A percentile compares a stretch with the other conserved stretches of the same genome.
phyloP scores from a whole-genome alignment of 2,888 invertebrate species.

The Herminia tarsipennalis region DNA sequence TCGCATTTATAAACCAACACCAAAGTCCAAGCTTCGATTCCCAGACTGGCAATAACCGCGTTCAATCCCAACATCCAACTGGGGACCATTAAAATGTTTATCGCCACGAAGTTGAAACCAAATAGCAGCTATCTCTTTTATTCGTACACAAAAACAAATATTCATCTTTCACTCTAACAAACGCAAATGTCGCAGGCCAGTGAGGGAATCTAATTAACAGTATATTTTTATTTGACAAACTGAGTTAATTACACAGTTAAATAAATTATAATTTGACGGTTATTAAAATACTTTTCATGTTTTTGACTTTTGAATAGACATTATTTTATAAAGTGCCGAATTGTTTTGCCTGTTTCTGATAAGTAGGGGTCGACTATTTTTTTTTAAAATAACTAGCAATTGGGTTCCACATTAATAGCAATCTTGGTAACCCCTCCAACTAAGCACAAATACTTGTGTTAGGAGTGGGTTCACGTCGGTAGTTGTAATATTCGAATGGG shows the following conservation, averaged over 20 bases:
- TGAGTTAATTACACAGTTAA: not conserved
- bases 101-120: slow-evolving; percentile 5
- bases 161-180: not conserved
- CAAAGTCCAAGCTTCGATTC: slow-evolving; percentile 2
- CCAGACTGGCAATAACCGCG: not conserved
- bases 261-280: not conserved
- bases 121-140: slow-evolving; percentile 1
- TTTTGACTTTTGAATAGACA: too few species aligned
- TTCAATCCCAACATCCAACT: slow-evolving; percentile 4
- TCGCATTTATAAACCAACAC: not conserved
- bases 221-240: not conserved
- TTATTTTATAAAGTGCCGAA: too few species aligned
- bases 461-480: too few species aligned
- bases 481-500: too few species aligned
- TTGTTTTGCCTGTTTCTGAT: too few species aligned
- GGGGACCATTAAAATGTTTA: slow-evolving; percentile 10
- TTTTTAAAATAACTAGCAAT: too few species aligned
- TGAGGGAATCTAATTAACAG: slow-evolving; percentile 1
- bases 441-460: too few species aligned
- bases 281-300: not conserved
- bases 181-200: not conserved
- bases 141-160: not conserved
- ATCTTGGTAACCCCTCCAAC: too few species aligned
- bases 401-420: too few species aligned
- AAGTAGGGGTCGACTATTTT: too few species aligned